Base-by-base conservation (phyloP, 2,797 vertebrate genomes). In the Phyllotis vaccarum region DNA sequence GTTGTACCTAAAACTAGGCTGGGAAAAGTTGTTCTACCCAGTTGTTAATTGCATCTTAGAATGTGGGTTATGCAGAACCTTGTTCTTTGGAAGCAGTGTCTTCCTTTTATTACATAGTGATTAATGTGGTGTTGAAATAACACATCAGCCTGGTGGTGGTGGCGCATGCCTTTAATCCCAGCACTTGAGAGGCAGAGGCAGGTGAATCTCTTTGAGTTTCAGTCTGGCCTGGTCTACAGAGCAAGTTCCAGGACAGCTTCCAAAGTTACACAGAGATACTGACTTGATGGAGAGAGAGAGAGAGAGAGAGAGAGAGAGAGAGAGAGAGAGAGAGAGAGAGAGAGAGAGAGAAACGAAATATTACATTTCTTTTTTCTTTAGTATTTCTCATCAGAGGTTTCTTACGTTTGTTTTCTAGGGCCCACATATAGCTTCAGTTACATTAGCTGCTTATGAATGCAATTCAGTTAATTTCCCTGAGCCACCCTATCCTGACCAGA, bases 381-480 rank as follows among this genome's bases (percentile, higher is more conserved):
- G 22, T 87, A 76, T 90, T 96, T 96, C 92, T 97, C 75, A 92
- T 88, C 93, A 86, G 75, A 80, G 43, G 0, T 79, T 96, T 97
- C 31, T 96, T 27, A 1, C 37, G 3, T 83, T 92, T 93, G 91
- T 94, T 96, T 98, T 85, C 14, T 97, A 99, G 99, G 99, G 99
- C 97, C 99, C 99, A 96, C 99, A 99, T 97, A 99, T 99, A 99
- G 99, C 99, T 56, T 99, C 99, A 24, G 99, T 99, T 75, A 99
- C 99, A 27, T 98, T 99, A 97, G 99, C 99, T 97, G 99, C 99
- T 1, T 99, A 99, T 68, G 99, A 99, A 98, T 99, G 99, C 95
- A 99, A 99, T 97, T 99, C 99, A n/a, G 99, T 99, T 89, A 99
- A 99, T 98, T 99, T 99, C 97, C 99, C 99, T 4, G 99, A 99